phyloP scores from a whole-genome alignment of 2,888 invertebrate species.

The Campoplex nolae region DNA sequence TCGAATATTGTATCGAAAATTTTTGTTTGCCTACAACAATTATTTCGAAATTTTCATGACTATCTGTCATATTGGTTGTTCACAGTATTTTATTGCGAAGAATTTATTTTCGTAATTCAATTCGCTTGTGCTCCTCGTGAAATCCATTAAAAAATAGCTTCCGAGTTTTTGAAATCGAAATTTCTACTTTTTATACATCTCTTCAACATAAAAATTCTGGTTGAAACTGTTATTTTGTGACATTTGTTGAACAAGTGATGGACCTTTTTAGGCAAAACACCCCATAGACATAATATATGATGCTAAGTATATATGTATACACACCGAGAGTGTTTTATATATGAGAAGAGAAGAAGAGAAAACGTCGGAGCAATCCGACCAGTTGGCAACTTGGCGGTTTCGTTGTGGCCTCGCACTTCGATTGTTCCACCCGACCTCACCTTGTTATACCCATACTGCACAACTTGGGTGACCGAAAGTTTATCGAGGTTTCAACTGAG shows the following conservation, averaged over 20 bases:
- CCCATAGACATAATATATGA: background rate
- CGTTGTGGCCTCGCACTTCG: constrained; percentile 78
- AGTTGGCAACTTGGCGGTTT: constrained; percentile 81
- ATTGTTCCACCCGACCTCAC: constrained; percentile 80
- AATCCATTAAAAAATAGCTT: background rate
- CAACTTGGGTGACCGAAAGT: constrained; percentile 74
- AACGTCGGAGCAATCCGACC: constrained; percentile 75
- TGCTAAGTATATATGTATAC: constrained; percentile 2
- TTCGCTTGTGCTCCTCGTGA: background rate
- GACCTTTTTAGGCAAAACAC: background rate
- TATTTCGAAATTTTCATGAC: background rate
- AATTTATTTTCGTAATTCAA: background rate
- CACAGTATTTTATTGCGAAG: background rate
- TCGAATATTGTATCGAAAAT: background rate
- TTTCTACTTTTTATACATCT: background rate
- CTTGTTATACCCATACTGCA: constrained; percentile 75
- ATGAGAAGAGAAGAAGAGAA: constrained; percentile 32
- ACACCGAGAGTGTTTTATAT: background rate
- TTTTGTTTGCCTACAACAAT: background rate
- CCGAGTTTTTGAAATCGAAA: background rate
- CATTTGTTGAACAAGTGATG: background rate
- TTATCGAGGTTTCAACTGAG: constrained; percentile 72
- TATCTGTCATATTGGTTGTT: background rate
- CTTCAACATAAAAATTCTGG: background rate
- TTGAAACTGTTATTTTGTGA: background rate